Evolutionary conservation across 2,797 vertebrate species (phyloP), one percentile per base, ranked within the genome.

Genomic region (Phrynocephalus vlangalii): DNA sequence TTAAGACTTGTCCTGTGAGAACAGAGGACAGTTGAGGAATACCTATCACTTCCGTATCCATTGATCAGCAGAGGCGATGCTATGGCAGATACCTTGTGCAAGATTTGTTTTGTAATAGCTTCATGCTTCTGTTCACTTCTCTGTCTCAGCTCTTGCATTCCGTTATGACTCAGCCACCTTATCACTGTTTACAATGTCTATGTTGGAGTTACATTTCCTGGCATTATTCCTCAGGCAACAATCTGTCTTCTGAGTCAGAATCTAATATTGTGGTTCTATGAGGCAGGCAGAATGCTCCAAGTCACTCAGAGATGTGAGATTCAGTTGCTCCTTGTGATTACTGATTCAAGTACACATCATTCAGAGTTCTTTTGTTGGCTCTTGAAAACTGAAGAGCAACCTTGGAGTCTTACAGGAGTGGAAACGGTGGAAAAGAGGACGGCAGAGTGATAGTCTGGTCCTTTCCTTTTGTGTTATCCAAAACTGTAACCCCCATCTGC

Each of bases 191-290:
- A 83, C 79, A 84, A 90, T 84, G 81, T 92, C 84, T 92, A 86
- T 67, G 70, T 84, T 18, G 44, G 79, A 80, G 56, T 89, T 83
- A 79, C 26, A 90, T 66, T 86, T 93, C 68, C 91, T 88, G 77
- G 84, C 90, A 90, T 85, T 52, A 48, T 85, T 83, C 67, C 38
- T 93, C 84, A 91, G 81, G 86, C 92, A 90, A 86, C 88, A 91
- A 84, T 87, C 85, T 66, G 63, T 82, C 86, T 90, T 94, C 92
- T 91, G 93, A 93, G 81, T 92, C 91, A 93, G 48, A 9, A 86
- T 3, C 87, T 86, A 86, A 71, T 63, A 56, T 68, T 38, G 82
- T 79, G 3, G 0, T 52, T 83, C 85, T 90, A 63, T 4, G 85
- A 56, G 88, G 67, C 75, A 88, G 80, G 50, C 88, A 87, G 82